Base-by-base conservation (phyloP, 1,140 invertebrate genomes). In the Macrostomum lignano region DNA sequence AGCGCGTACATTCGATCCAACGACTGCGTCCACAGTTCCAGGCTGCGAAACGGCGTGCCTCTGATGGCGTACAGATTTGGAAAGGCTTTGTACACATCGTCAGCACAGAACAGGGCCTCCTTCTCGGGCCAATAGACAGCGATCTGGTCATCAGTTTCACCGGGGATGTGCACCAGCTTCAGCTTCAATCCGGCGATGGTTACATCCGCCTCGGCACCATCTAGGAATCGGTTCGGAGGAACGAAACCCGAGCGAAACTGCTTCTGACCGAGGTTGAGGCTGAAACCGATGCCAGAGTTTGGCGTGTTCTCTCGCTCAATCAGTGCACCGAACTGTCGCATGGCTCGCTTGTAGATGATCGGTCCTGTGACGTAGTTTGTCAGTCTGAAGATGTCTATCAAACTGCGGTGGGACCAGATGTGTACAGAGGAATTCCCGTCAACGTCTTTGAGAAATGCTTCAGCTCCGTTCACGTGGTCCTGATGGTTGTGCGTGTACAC, bases 21-120 rank as follows among this genome's bases (percentile, higher is more conserved):
- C 2, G 48, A 48, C 4, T 36, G 17, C 1, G 40, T 36, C 48
- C 48, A 49, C 7, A 40, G 33, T 20, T 42, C 35, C 5, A 47
- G 28, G 24, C 43, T 38, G 11, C 48, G 29, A 5, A 42, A 26
- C 14, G 35, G 37, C 2, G 46, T 48, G 22, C 48, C 48, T 4
- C 48, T 39, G 36, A 49, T 48, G 15, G 48, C 44, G 35, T 49
- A 49, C 2, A 49, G 36, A 33, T 49, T 49, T 14, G 48, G 48
- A 38, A 49, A 49, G 1, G 46, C 41, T 33, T 36, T 37, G 36
- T 48, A 49, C 4, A 48, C 15, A 30, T 49, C 44, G 25, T 49
- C 46, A 2, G 44, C 48, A 29, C 41, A 41, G 2, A 48, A 34
- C 4, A 49, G 39, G 3, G 39, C 36, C 32, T 35, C 34, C 23